Base-by-base conservation (phyloP, 2,888 invertebrate genomes). In the Drosophila tripunctata region DNA sequence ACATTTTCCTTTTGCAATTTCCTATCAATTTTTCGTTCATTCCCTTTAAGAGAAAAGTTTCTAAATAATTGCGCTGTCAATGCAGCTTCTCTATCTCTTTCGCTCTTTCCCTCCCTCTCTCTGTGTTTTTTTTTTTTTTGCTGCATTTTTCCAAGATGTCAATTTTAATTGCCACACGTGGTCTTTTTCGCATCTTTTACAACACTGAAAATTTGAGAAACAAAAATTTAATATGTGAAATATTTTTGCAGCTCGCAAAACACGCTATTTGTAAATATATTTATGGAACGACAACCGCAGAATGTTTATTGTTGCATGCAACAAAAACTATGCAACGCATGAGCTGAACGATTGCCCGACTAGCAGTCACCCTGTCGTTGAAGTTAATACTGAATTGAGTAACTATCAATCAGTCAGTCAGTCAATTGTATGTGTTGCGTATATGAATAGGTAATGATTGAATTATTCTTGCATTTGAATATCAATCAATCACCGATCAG, bases 221-320 rank as follows among this genome's bases (percentile, higher is more conserved):
- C 57, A 56, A 41, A 66, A 41, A 67, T 57, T 41, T 57, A 36
- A 27, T 33, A 27, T 31, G 40, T 40, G 31, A 47, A 51, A 67
- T 58, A 68, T 67, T 66, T n/a, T 66, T 73, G 58, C 43, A 41
- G 51, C 47, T 12, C 41, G 30, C 21, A 52, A 52, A 52, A n/a
- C n/a, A n/a, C n/a, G n/a, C n/a, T 52, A 52, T 41, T 44, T 47
- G 47, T 56, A 51, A 56, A 38, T 12, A 47, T 57, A 22, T 45
- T 44, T 55, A 27, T 68, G 41, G 36, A 40, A 31, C 63, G 43
- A 5, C 43, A 33, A 58, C 76, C 71, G 47, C 71, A 58, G 51
- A 70, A 55, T 70, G 64, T 62, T 62, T 57, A 44, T 19, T 58
- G 31, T 43, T 35, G 54, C 31, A 8, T 36, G 40, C 36, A 47